A percentile compares a stretch with the other conserved stretches of the same genome.
Conservation (phyloP, 2,888 invertebrate species). For the Mesorhabditis belari region DNA sequence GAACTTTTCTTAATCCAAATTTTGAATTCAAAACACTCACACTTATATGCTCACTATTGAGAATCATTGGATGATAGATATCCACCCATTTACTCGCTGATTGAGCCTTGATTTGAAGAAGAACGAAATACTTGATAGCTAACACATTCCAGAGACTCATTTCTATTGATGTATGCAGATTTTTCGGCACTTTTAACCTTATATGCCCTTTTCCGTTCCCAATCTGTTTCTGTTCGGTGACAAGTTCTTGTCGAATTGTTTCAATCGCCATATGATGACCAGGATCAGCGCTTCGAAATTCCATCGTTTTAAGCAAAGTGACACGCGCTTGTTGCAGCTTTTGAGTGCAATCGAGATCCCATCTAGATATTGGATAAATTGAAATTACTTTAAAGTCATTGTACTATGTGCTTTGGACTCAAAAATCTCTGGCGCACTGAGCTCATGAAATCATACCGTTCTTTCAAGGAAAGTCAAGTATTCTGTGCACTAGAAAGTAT, state of each 20-base stretch:
- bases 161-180: constrained; percentile 17
- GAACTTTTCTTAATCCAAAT: not conserved
- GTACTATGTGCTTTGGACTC: no score
- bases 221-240: not conserved
- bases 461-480: no score
- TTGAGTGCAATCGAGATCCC: not conserved
- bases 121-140: constrained; percentile 17
- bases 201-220: not conserved
- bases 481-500: not conserved
- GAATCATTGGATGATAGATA: constrained; percentile 25
- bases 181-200: constrained; percentile 16
- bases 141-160: constrained; percentile 38
- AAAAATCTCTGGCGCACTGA: no score
- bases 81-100: constrained; percentile 19
- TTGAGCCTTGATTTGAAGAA: constrained; percentile 18
- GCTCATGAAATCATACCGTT: no score
- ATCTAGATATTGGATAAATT: not conserved
- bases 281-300: constrained; percentile 26
- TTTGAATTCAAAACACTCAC: constrained; percentile 1
- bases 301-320: not conserved
- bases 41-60: constrained; percentile 23
- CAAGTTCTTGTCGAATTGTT: not conserved
- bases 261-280: constrained; percentile 18
- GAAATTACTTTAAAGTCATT: no score
- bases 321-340: not conserved